Evolutionary conservation across 2,888 invertebrate species (phyloP).

Genomic region (Pandemis cinnamomeana): DNA sequence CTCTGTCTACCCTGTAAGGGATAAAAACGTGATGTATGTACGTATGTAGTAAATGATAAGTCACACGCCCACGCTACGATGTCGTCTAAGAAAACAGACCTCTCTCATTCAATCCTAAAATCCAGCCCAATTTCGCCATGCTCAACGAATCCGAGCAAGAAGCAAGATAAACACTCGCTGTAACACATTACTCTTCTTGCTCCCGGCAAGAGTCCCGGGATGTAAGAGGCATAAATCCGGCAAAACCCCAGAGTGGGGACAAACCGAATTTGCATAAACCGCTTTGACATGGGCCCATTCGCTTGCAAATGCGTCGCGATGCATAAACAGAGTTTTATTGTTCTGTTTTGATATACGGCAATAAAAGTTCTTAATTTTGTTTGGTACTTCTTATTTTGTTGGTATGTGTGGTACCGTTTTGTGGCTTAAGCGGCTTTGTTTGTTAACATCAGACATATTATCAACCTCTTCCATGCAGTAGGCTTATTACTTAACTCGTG

Average conservation of each 20-base stretch:
- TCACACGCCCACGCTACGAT: no score
- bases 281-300: constrained; percentile 26
- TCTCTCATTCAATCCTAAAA: background rate
- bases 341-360: constrained; percentile 7
- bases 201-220: constrained; percentile 14
- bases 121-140: background rate
- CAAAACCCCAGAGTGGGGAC: constrained; percentile 14
- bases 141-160: background rate
- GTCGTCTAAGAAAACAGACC: background rate
- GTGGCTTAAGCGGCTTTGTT: no score
- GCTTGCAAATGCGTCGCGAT: constrained; percentile 30
- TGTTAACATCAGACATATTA: no score
- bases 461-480: no score
- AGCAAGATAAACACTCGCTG: constrained; percentile 18
- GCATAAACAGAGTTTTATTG: constrained; percentile 26
- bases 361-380: background rate
- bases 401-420: background rate
- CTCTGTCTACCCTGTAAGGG: no score
- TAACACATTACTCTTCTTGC: constrained; percentile 29
- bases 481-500: no score
- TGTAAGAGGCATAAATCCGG: constrained; percentile 34
- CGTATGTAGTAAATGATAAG: no score
- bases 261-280: constrained; percentile 26
- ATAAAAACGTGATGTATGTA: no score
- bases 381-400: background rate